Evolutionary conservation across 2,888 invertebrate species (phyloP), one percentile per base, ranked within the genome.

Genomic region (Drosophila paramelanica): DNA sequence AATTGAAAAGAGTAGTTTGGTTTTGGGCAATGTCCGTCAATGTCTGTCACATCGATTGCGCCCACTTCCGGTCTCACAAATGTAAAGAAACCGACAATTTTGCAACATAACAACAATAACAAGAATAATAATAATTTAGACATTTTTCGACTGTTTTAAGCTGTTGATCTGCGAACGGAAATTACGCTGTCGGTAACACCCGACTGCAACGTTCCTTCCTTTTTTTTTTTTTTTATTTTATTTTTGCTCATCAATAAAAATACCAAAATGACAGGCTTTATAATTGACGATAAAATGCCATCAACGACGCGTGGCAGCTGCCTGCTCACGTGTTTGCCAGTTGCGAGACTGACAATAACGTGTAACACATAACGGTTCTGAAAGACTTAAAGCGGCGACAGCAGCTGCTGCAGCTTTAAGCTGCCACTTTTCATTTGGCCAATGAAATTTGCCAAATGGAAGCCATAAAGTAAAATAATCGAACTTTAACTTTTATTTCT

Each of bases 201-300:
- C 31, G 31, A 31, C 31, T 31, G 7, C 7, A 31, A 31, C 7
- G 7, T 39, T n/a, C 14, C n/a, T 17, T 14, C 14, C 8, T 39
- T 8, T n/a, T 8, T 14, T 25, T 43, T 11, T 55, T 25, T n/a
- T 36, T 36, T 11, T 27, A 7, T 52, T 46, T 41, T 23, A 67
- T 42, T 50, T 46, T 53, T 62, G 49, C 67, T 39, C 67, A 78
- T 70, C 67, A 60, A 82, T 82, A 85, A 87, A 81, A 88, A 73
- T 70, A 64, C 56, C 58, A 73, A 74, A 79, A 69, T 88, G 88
- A 72, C 88, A 85, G 86, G 60, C 76, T 81, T 88, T 74, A 83
- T 86, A 85, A 85, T 85, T 88, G 85, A 71, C 73, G 71, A 83
- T 83, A 88, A 88, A 88, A 88, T 83, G 83, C 79, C 66, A 83